phyloP scores from a whole-genome alignment of 2,113 vertebrate species.

The Dissostichus mawsoni region DNA sequence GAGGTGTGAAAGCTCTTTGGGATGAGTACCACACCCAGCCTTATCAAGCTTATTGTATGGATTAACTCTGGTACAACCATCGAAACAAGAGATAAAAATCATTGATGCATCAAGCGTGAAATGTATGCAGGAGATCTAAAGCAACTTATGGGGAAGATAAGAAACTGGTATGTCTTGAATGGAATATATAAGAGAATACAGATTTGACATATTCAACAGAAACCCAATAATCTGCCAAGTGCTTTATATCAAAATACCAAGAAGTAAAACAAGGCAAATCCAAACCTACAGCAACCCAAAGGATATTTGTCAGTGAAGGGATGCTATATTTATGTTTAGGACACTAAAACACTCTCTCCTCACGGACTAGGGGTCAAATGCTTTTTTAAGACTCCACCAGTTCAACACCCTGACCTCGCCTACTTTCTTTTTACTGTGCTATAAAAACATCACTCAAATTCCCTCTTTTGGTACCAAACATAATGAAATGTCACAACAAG shows the following conservation, averaged over 20 bases:
- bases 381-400: background rate
- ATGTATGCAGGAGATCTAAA: background rate
- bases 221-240: background rate
- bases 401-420: background rate
- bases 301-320: background rate
- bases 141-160: background rate
- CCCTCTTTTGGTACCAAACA: background rate
- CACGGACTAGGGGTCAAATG: background rate
- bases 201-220: background rate
- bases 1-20: conserved; percentile 13
- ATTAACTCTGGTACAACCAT: conserved; percentile 5
- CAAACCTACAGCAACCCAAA: background rate
- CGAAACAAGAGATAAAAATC: background rate
- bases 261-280: background rate
- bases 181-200: background rate
- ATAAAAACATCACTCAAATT: background rate
- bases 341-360: too few species aligned
- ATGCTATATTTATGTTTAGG: background rate
- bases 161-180: background rate
- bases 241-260: background rate
- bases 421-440: background rate
- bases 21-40: conserved; percentile 27
- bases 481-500: background rate
- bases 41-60: conserved; percentile 26
- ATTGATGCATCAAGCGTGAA: conserved; percentile 3